Percentiles rank a stretch among this genome's conserved stretches.
Evolutionary conservation across 1,140 invertebrate genomes (phyloP).

Genomic region (Neodiprion virginianus): DNA sequence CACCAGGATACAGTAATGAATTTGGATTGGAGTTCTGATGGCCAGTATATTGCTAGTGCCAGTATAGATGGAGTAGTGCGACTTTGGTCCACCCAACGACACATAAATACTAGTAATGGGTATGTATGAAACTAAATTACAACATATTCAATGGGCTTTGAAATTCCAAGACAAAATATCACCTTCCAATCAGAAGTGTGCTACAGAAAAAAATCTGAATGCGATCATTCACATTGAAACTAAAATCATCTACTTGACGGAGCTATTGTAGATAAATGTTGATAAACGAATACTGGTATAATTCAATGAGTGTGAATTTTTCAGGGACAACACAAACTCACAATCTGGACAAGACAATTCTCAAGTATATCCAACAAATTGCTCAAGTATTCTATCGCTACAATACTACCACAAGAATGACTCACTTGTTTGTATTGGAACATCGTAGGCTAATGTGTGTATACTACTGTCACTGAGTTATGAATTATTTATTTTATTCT

Average conservation of each 20-base stretch:
- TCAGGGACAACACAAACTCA: conserved; percentile 44
- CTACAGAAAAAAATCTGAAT: background rate
- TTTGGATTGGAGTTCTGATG: conserved; percentile 69
- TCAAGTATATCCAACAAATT: conserved; percentile 52
- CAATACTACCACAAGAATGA: conserved; percentile 55
- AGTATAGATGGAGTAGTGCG: conserved; percentile 66
- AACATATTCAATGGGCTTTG: background rate
- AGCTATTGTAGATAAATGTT: background rate
- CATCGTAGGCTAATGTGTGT: conserved; percentile 33
- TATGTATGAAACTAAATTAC: conserved; percentile 35
- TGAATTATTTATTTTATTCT: conserved; percentile 23
- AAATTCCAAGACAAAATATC: background rate
- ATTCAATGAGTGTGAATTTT: conserved; percentile 29
- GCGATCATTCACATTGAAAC: background rate
- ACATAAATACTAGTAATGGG: conserved; percentile 55
- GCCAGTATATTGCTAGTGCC: conserved; percentile 68
- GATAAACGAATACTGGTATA: background rate
- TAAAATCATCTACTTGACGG: background rate
- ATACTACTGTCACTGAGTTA: background rate
- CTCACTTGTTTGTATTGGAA: conserved; percentile 57
- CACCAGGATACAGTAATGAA: conserved; percentile 68
- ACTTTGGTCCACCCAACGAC: conserved; percentile 66
- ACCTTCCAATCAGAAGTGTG: background rate
- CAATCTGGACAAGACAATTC: conserved; percentile 38
- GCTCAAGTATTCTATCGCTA: conserved; percentile 57